Conservation (phyloP, 2,113 vertebrate species). For the human region DNA sequence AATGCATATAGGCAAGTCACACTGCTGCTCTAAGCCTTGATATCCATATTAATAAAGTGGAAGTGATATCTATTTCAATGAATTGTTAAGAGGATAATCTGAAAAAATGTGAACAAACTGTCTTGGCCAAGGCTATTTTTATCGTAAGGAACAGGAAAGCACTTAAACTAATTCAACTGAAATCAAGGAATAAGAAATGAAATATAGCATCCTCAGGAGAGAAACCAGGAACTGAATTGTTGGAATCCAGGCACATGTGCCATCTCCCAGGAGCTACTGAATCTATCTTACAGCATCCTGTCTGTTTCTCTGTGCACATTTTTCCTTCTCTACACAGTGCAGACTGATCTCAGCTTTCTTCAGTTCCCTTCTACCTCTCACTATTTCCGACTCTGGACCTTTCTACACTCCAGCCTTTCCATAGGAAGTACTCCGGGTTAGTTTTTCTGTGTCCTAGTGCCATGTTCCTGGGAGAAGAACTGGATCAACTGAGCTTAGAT, state of each 20-base stretch:
- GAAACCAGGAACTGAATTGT: neutral
- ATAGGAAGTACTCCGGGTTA: neutral
- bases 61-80: neutral
- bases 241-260: neutral
- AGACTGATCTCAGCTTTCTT: too few species aligned
- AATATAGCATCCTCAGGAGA: neutral
- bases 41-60: neutral
- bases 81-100: conserved; percentile 15
- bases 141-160: neutral
- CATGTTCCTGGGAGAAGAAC: neutral
- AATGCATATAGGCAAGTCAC: neutral
- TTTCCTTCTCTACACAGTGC: neutral
- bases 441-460: neutral
- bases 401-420: neutral
- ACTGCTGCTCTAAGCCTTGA: neutral
- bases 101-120: neutral
- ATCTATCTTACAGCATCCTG: neutral
- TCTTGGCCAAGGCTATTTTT: neutral
- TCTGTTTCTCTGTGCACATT: neutral
- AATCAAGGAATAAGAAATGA: neutral
- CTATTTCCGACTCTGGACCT: neutral
- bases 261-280: neutral
- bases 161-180: neutral
- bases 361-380: neutral
- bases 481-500: neutral